These are phyloP conservation scores for Eupithecia exiguata DNA, from an alignment of 2,888 invertebrate species.

Conservation along the genomic window DNA sequence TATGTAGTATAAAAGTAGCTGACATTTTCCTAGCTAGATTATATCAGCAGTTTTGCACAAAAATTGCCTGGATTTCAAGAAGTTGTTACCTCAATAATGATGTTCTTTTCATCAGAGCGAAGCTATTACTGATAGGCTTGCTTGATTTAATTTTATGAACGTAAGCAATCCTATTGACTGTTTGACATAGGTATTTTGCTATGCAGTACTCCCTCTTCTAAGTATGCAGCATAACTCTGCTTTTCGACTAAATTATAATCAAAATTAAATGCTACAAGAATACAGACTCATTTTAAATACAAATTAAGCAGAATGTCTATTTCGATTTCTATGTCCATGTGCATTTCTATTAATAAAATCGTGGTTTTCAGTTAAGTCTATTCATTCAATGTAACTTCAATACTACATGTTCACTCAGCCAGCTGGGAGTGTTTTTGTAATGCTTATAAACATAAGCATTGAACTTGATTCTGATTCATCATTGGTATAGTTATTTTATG, in stretches of 20 bases:
- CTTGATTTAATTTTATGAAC: neutral
- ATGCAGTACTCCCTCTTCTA: neutral
- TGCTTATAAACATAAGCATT: neutral
- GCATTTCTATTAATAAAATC: neutral
- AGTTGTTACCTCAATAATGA: neutral
- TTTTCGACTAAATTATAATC: neutral
- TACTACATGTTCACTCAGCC: neutral
- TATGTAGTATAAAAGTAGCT: neutral
- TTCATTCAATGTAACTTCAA: neutral
- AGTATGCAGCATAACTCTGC: neutral
- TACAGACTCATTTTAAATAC: neutral
- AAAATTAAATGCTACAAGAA: no score
- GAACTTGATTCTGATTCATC: slow-evolving; percentile 19
- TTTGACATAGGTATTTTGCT: neutral
- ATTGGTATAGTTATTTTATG: slow-evolving; percentile 10
- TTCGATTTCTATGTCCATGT: neutral
- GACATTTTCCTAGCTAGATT: neutral
- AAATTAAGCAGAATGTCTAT: neutral
- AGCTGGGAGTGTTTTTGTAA: neutral
- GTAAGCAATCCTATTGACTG: neutral
- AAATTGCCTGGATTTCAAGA: neutral
- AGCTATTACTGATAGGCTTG: neutral
- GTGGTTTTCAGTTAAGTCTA: neutral
- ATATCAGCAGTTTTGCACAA: neutral
- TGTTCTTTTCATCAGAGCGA: neutral